Percentiles rank a stretch among this genome's conserved stretches.
Evolutionary conservation across 1,140 invertebrate species (phyloP).

Genomic region (Samia ricini): DNA sequence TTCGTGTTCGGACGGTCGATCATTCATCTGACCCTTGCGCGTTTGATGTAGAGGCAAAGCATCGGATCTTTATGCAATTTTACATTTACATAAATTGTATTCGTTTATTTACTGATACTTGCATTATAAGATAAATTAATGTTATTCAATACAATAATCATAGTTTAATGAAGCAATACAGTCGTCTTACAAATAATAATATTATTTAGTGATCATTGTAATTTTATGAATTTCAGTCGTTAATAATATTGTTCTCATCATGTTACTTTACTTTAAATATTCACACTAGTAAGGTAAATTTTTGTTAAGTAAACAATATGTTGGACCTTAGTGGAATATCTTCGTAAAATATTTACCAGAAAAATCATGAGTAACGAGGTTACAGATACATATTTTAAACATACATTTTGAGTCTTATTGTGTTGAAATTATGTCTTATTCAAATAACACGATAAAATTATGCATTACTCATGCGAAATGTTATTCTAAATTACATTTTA

Average conservation of each 20-base stretch:
- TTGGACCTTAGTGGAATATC: not conserved
- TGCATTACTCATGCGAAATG: not conserved
- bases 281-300: not conserved
- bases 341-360: not conserved
- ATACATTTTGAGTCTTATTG: not conserved
- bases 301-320: not conserved
- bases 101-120: not conserved
- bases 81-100: not conserved
- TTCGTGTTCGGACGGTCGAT: constrained; percentile 53
- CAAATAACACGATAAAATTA: not conserved
- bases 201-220: too few species aligned
- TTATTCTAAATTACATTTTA: constrained; percentile 1
- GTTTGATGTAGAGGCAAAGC: constrained; percentile 35
- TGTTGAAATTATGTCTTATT: not conserved
- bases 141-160: not conserved
- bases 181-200: too few species aligned
- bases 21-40: constrained; percentile 27
- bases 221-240: too few species aligned
- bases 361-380: not conserved
- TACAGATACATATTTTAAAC: not conserved
- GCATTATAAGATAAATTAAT: not conserved
- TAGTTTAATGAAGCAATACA: too few species aligned
- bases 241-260: too few species aligned
- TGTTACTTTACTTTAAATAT: constrained; percentile 13
- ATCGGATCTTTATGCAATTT: constrained; percentile 33